phyloP scores from a whole-genome alignment of 1,140 invertebrate genomes.

The Ctenoplectra terminalis region DNA sequence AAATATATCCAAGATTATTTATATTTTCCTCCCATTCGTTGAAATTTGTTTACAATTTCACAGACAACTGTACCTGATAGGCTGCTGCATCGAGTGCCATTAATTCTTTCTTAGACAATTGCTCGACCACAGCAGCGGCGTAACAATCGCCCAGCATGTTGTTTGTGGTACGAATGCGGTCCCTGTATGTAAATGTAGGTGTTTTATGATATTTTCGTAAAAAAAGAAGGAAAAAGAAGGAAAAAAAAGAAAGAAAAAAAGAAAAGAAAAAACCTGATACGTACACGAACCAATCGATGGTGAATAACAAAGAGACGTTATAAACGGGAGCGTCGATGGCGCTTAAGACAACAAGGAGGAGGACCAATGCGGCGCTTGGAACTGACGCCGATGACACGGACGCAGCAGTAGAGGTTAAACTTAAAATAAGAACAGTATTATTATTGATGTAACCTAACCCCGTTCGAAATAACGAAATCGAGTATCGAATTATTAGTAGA shows the following conservation, averaged over 20 bases:
- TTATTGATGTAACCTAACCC: too few species aligned
- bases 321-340: slow-evolving; percentile 92
- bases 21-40: too few species aligned
- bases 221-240: not conserved
- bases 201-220: too few species aligned
- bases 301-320: slow-evolving; percentile 93
- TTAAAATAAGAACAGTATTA: slow-evolving; percentile 74
- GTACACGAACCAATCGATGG: slow-evolving; percentile 96
- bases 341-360: slow-evolving; percentile 92
- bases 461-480: too few species aligned
- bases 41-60: accelerated
- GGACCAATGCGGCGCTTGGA: slow-evolving; percentile 95
- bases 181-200: slow-evolving; percentile 83
- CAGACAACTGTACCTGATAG: slow-evolving; percentile 82
- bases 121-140: slow-evolving; percentile 92
- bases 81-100: slow-evolving; percentile 88
- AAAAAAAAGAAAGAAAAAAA: too few species aligned
- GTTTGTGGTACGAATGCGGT: slow-evolving; percentile 93
- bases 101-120: slow-evolving; percentile 91
- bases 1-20: not conserved
- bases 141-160: slow-evolving; percentile 95
- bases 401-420: slow-evolving; percentile 94
- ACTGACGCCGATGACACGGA: slow-evolving; percentile 96
- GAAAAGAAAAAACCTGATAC: slow-evolving; percentile 76
- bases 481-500: too few species aligned